A percentile compares a stretch with the other conserved stretches of the same genome.
These are phyloP conservation scores for Hydrozoanthus gracilis DNA, from an alignment of 92 coral and sea anemone species.

Conservation along the genomic window DNA sequence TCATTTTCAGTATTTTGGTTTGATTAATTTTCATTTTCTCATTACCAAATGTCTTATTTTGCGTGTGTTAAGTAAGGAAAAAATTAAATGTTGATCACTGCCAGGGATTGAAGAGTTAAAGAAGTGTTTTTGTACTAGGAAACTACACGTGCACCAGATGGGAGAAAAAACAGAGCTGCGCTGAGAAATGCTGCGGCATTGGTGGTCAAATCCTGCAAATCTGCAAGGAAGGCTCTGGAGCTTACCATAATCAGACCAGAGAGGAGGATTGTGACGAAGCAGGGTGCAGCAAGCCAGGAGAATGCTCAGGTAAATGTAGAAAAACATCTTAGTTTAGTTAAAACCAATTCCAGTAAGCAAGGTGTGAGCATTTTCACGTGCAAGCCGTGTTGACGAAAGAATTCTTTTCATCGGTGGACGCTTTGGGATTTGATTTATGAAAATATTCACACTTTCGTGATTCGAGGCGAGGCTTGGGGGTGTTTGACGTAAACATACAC, in stretches of 20 bases:
- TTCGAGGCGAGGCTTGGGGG: no score
- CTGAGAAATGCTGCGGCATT: constrained; percentile 2
- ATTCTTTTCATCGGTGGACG: no score
- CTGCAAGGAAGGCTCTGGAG: constrained; percentile 26
- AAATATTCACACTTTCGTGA: no score
- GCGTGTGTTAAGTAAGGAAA: not conserved
- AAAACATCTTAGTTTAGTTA: not conserved
- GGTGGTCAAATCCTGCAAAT: constrained; percentile 2
- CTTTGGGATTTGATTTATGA: no score
- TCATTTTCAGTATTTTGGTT: no score
- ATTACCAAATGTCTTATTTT: not conserved
- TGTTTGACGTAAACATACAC: no score
- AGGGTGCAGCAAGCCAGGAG: constrained; percentile 28
- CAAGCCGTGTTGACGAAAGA: no score
- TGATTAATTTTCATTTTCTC: no score
- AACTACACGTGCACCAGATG: constrained; percentile 19
- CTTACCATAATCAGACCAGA: constrained; percentile 10
- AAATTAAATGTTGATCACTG: not conserved
- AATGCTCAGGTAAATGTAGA: constrained; percentile 25
- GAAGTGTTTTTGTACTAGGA: not conserved
- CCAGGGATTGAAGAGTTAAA: not conserved
- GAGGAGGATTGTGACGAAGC: not conserved
- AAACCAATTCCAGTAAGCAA: no score
- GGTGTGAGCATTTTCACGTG: no score
- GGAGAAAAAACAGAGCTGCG: constrained; percentile 12